These are phyloP conservation scores for Philopotamus ludificatus DNA, from an alignment of 1,140 invertebrate species.

Conservation along the genomic window DNA sequence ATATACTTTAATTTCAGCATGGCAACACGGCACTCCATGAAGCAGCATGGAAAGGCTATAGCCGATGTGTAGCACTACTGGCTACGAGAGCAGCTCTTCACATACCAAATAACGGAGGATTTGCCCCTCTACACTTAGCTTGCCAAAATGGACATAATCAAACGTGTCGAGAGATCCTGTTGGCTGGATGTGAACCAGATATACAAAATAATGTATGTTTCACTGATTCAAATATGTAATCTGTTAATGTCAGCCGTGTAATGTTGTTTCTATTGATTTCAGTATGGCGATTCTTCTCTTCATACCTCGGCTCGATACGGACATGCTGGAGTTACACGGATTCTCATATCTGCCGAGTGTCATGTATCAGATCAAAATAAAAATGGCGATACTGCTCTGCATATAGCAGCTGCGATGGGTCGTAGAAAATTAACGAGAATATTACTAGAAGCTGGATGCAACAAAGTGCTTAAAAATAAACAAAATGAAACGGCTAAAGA, in stretches of 20 bases:
- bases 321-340: conserved; percentile 92
- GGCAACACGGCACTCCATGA: conserved; percentile 93
- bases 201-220: conserved; percentile 86
- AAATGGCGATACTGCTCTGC: conserved; percentile 92
- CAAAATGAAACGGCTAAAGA: conserved; percentile 89
- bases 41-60: conserved; percentile 92
- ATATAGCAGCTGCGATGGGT: conserved; percentile 92
- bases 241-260: conserved; percentile 11
- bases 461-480: conserved; percentile 79
- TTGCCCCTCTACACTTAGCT: conserved; percentile 89
- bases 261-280: conserved; percentile 45
- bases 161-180: conserved; percentile 82
- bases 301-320: conserved; percentile 94
- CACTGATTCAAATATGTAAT: background rate
- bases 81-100: conserved; percentile 69
- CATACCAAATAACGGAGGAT: conserved; percentile 82
- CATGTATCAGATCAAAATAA: conserved; percentile 90
- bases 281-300: conserved; percentile 94
- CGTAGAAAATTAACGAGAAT: conserved; percentile 89
- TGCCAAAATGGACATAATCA: conserved; percentile 97
- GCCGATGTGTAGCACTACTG: conserved; percentile 77
- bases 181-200: conserved; percentile 84
- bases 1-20: no score
- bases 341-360: conserved; percentile 87
- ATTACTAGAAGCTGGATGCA: conserved; percentile 82